A percentile compares a stretch with the other conserved stretches of the same genome.
Conservation (phyloP, 2,888 invertebrate species). For the Cataglyphis cursor region DNA sequence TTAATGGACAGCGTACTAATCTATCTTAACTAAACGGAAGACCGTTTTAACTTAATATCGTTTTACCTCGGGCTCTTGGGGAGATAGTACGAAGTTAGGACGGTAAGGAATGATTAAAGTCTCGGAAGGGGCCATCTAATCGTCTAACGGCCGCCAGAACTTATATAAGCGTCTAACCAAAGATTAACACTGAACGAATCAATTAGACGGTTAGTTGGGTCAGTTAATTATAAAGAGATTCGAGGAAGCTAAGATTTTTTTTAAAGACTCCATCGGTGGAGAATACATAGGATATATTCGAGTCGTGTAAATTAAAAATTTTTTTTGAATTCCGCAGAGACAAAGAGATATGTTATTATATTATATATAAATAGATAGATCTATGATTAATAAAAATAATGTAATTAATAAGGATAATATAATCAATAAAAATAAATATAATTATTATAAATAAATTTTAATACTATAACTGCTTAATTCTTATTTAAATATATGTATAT, state of each 20-base stretch:
- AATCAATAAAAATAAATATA: neutral
- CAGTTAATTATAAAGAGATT: slow-evolving; percentile 79
- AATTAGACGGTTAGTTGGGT: slow-evolving; percentile 82
- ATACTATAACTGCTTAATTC: neutral
- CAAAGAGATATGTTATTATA: neutral
- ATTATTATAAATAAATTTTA: neutral
- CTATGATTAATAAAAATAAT: neutral
- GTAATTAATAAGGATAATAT: neutral
- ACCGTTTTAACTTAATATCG: slow-evolving; percentile 77
- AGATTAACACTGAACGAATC: slow-evolving; percentile 78
- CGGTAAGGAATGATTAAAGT: slow-evolving; percentile 63
- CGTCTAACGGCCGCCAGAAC: slow-evolving; percentile 20
- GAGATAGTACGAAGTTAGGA: slow-evolving; percentile 48
- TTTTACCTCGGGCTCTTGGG: slow-evolving; percentile 53
- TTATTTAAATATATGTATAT: neutral
- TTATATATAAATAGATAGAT: neutral
- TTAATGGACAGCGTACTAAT: slow-evolving; percentile 65
- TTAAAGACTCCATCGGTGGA: neutral
- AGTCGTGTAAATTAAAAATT: slow-evolving; percentile 11
- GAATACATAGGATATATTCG: neutral
- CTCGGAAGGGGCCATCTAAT: slow-evolving; percentile 31
- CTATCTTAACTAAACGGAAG: slow-evolving; percentile 47
- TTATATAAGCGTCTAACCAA: slow-evolving; percentile 56
- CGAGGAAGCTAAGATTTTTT: slow-evolving; percentile 2
- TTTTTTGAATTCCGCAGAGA: neutral